Conservation (phyloP, 2,888 invertebrate genomes). For the Ametastegia equiseti region DNA sequence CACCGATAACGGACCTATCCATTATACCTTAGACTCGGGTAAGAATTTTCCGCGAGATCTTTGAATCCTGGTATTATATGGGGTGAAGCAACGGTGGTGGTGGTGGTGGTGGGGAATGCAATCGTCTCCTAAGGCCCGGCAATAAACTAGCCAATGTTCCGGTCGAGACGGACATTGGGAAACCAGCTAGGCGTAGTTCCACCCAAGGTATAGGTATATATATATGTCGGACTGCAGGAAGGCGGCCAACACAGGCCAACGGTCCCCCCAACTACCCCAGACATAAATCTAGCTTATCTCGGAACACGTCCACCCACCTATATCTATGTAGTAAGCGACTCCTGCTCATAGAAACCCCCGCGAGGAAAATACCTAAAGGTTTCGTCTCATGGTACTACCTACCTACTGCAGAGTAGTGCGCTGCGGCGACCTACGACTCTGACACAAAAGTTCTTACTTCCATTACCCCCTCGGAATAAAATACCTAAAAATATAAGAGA, state of each 20-base stretch:
- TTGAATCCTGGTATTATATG: not conserved
- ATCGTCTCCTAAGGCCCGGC: conserved; percentile 44
- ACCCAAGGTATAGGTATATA: not conserved
- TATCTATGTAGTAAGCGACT: not conserved
- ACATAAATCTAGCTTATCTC: conserved; percentile 60
- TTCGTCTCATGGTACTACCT: no score
- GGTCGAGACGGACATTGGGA: conserved; percentile 38
- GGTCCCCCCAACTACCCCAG: conserved; percentile 31
- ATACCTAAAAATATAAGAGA: not conserved
- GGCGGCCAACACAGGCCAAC: no score
- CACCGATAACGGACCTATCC: no score
- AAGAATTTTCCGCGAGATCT: not conserved
- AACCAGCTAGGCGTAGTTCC: conserved; percentile 48
- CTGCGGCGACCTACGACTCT: not conserved
- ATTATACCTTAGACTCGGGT: no score
- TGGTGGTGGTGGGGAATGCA: not conserved
- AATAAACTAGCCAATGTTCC: conserved; percentile 48
- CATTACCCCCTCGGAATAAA: no score
- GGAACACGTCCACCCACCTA: conserved; percentile 42
- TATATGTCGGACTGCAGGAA: not conserved
- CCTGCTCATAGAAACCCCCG: not conserved
- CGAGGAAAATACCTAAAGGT: conserved; percentile 13
- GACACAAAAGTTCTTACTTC: not conserved
- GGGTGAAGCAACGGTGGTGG: not conserved
- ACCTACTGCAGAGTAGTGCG: not conserved